Evolutionary conservation across 1,140 invertebrate genomes (phyloP).

Genomic region (Cepaea nemoralis): DNA sequence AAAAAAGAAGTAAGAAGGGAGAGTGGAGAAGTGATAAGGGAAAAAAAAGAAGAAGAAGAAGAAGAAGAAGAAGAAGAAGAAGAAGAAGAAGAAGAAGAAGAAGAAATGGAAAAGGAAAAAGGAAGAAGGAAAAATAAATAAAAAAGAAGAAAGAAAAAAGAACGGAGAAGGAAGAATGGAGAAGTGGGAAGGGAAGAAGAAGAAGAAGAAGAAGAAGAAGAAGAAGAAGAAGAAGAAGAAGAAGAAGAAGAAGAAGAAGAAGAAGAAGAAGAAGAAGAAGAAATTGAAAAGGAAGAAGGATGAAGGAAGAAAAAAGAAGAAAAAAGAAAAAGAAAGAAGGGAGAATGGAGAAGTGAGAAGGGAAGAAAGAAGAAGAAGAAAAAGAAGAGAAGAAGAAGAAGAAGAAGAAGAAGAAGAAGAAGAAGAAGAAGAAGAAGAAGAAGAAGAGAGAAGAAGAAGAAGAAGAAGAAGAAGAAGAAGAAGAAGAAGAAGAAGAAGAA

Average conservation of each 20-base stretch:
- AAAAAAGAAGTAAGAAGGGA: too few relatives aligned
- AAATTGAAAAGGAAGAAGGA: background rate
- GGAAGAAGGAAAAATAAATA: background rate
- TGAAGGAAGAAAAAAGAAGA: background rate
- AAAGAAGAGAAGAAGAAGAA: too few relatives aligned
- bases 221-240: background rate
- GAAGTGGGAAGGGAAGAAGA: background rate
- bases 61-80: background rate
- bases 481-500: too few relatives aligned
- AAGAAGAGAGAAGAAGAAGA: background rate
- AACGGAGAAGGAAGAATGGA: background rate
- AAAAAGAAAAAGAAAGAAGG: too few relatives aligned
- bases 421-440: too few relatives aligned
- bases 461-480: background rate
- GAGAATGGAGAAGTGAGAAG: too few relatives aligned
- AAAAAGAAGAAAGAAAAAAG: background rate
- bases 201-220: background rate
- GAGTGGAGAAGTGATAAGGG: too few relatives aligned
- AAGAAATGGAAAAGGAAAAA: background rate
- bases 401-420: too few relatives aligned
- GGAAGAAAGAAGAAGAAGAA: too few relatives aligned
- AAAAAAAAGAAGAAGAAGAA: background rate
- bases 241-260: background rate
- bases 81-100: too few relatives aligned
- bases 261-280: background rate